phyloP scores from a whole-genome alignment of 1,140 invertebrate genomes.

The Goniozus legneri region DNA sequence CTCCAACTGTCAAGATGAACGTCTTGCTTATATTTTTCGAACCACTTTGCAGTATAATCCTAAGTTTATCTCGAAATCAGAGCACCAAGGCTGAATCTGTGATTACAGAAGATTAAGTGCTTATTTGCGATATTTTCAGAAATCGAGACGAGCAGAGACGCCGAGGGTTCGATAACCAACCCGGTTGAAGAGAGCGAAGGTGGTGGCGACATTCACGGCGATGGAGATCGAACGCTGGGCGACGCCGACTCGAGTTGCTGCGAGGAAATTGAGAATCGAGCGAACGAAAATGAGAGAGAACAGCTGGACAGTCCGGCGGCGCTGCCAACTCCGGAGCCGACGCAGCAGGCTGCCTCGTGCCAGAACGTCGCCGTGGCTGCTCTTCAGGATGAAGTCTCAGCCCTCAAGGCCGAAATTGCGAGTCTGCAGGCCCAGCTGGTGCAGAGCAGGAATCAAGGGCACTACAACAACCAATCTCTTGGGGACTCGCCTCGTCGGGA shows the following conservation, averaged over 20 bases:
- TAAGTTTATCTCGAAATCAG: too few relatives aligned
- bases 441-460: conserved; percentile 28
- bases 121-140: conserved; percentile 30
- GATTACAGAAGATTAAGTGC: too few relatives aligned
- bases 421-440: conserved; percentile 56
- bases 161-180: conserved; percentile 55
- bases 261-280: conserved; percentile 44
- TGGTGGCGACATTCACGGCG: conserved; percentile 33
- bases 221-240: conserved; percentile 39
- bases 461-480: conserved; percentile 21
- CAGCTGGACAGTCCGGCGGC: conserved; percentile 38
- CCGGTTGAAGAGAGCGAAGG: conserved; percentile 54
- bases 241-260: conserved; percentile 43
- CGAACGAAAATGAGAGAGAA: conserved; percentile 36
- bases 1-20: too few relatives aligned
- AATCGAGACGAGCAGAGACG: conserved; percentile 51
- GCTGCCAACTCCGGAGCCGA: conserved; percentile 49
- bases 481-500: conserved; percentile 38
- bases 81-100: too few relatives aligned
- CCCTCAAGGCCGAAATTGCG: conserved; percentile 55
- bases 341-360: conserved; percentile 45
- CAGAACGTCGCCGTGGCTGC: conserved; percentile 37
- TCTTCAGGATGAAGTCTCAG: conserved; percentile 57
- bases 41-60: too few relatives aligned
- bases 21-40: too few relatives aligned